Evolutionary conservation across 2,888 invertebrate genomes (phyloP), one percentile per base, ranked within the genome.

Genomic region (Caenorhabditis auriculariae): DNA sequence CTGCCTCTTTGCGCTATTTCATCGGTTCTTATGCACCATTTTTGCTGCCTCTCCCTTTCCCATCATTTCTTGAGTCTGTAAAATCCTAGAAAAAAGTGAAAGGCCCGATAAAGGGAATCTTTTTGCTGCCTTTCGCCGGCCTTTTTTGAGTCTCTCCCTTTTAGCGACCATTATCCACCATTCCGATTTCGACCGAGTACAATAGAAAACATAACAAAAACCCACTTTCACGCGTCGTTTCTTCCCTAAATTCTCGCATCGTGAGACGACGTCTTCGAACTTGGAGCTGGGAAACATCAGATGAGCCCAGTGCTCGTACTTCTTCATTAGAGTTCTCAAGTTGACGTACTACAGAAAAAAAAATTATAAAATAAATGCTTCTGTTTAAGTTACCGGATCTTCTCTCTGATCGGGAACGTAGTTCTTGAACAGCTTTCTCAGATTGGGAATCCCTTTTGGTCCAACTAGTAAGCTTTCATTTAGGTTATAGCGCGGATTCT

Each of bases 241-340:
- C 5, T 53, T 54, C 43, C 74, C 68, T 4, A 74, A 27, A n/a
- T 56, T 62, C 44, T 74, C 72, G 24, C 66, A 69, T 50, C 64
- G 45, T 23, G 29, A 45, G 19, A 67, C 42, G 15, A 70, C 54
- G 45, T 68, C 66, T 53, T 75, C 69, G 17, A 67, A 68, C 43
- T 66, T 73, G 57, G 60, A 28, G 24, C 61, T 53, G 21, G 72
- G 73, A 24, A 55, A 67, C 57, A 70, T 63, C 24, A 69, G 43
- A 51, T 69, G 65, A 1, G 60, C 59, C 69, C 66, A 69, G 50
- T 73, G 60, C 23, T 67, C 61, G 46, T 65, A 65, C 60, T 64
- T 61, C 51, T 67, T 69, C 57, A 73, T 56, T 26, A 60, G 7
- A 26, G 44, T 52, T 9, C 59, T 50, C 26, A 74, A 59, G 44